Conservation (phyloP, 2,888 invertebrate species). For the Taphrorychus bicolor region DNA sequence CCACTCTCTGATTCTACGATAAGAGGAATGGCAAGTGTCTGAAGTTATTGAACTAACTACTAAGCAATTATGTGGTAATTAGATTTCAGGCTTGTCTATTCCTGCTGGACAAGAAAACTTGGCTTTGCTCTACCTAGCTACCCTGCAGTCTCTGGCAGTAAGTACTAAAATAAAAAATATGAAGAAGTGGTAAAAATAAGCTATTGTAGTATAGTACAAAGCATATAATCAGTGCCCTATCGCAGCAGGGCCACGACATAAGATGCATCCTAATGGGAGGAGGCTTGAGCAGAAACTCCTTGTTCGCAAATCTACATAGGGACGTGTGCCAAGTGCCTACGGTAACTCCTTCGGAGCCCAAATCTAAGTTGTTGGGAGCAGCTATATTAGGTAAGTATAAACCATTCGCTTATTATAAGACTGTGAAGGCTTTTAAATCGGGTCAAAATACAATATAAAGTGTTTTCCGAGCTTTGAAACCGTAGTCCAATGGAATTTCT, state of each 20-base stretch:
- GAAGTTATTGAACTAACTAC: background rate
- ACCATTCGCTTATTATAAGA: no score
- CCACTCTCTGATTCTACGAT: conserved; percentile 85
- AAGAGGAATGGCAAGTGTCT: conserved; percentile 75
- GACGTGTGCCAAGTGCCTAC: conserved; percentile 83
- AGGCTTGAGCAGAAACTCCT: conserved; percentile 82
- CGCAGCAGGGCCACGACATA: conserved; percentile 69
- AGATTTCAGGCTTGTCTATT: conserved; percentile 82
- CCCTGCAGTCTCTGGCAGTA: conserved; percentile 88
- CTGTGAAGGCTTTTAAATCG: no score
- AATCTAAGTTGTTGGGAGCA: conserved; percentile 87
- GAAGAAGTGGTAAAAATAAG: background rate
- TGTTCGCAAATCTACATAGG: conserved; percentile 86
- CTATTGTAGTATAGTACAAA: conserved; percentile 84
- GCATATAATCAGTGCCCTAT: conserved; percentile 81
- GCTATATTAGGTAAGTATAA: conserved; percentile 79
- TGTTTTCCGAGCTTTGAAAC: no score
- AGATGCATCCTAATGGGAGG: conserved; percentile 83
- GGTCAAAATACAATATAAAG: no score
- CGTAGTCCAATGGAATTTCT: no score
- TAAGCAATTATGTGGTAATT: background rate
- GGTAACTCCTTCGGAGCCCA: conserved; percentile 76
- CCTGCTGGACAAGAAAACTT: conserved; percentile 75
- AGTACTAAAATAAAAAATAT: conserved; percentile 49
- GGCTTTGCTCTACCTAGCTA: conserved; percentile 83